Conservation (phyloP, 2,888 invertebrate genomes). For the Drosophila cracens region DNA sequence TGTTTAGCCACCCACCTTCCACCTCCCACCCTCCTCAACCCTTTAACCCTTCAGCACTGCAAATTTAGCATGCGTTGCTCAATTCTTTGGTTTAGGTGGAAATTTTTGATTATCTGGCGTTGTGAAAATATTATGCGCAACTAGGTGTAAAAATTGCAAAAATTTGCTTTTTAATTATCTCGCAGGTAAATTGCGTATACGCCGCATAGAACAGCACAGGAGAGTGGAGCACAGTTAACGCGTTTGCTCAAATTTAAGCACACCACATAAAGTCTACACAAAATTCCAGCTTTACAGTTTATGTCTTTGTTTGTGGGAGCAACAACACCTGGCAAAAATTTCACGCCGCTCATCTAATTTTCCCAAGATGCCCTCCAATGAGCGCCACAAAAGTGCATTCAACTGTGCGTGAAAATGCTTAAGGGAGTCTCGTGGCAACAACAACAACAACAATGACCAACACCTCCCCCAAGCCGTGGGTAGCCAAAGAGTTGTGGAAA, state of each 20-base stretch:
- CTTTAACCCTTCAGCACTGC: not conserved
- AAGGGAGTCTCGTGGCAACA: not conserved
- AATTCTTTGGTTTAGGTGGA: conserved; percentile 25
- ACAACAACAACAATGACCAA: conserved; percentile 13
- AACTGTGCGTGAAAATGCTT: conserved; percentile 72
- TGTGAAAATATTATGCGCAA: conserved; percentile 48
- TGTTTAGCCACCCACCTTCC: conserved; percentile 15
- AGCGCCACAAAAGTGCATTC: conserved; percentile 72
- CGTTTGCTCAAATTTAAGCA: conserved; percentile 6
- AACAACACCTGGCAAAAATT: conserved; percentile 28
- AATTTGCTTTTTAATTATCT: conserved; percentile 63
- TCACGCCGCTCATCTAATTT: conserved; percentile 19
- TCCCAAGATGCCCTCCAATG: conserved; percentile 30
- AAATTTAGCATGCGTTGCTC: conserved; percentile 48
- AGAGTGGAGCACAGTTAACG: conserved; percentile 26
- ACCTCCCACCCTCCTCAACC: not conserved
- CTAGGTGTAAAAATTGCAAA: conserved; percentile 66
- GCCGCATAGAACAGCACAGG: conserved; percentile 30
- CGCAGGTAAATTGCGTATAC: conserved; percentile 58
- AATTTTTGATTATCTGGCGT: conserved; percentile 58
- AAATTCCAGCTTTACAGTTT: not conserved
- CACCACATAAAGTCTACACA: not conserved
- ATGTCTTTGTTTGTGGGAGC: conserved; percentile 6
- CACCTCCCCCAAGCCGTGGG: not conserved
- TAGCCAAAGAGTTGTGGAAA: conserved; percentile 61